Evolutionary conservation across 2,113 vertebrate species (phyloP).

Genomic region (Seriola dumerili): DNA sequence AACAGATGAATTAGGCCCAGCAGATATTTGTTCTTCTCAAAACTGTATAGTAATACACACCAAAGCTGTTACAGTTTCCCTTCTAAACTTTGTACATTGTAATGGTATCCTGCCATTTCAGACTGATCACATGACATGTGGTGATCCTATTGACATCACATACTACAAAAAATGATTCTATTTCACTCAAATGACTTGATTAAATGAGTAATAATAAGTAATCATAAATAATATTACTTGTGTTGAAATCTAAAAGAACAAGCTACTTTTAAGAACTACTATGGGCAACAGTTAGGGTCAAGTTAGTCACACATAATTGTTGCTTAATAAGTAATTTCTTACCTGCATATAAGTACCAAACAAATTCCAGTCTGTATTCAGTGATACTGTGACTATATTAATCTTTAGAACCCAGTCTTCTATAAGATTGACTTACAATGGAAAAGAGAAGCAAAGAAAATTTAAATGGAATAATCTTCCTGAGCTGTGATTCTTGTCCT

Average conservation of each 20-base stretch:
- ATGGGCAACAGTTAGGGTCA: not conserved
- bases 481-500: not conserved
- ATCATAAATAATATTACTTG: not conserved
- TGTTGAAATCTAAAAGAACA: not conserved
- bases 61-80: not conserved
- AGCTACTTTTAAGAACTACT: not conserved
- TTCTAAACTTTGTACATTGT: not conserved
- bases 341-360: not conserved
- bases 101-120: not conserved
- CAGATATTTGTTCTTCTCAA: not conserved
- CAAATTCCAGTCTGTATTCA: not conserved
- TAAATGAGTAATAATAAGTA: not conserved
- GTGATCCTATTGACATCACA: not conserved
- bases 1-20: not conserved
- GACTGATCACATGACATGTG: not conserved
- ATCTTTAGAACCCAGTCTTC: not conserved
- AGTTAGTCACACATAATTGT: not conserved
- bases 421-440: not conserved
- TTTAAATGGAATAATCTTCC: not conserved
- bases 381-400: not conserved
- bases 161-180: not conserved
- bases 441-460: not conserved
- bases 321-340: not conserved
- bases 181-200: not conserved
- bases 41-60: not conserved